Base-by-base conservation (phyloP, 2,113 vertebrate species). In the Geococcyx californianus region DNA sequence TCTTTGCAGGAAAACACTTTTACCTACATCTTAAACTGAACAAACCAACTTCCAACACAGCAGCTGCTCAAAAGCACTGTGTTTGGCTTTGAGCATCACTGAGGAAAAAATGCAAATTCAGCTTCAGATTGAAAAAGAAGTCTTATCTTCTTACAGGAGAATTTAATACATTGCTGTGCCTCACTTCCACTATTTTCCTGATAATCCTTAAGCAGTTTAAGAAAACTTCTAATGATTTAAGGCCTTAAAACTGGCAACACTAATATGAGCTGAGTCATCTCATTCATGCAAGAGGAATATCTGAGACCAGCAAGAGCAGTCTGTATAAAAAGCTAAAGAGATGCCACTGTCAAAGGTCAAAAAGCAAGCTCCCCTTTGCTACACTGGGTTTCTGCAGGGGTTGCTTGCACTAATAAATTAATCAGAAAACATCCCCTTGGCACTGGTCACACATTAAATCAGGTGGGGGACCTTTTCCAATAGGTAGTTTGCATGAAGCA, bases 21-120 rank as follows among this genome's bases (percentile, higher is more conserved):
- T 96, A 95, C 97, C 96, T 97, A 94, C 73, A 93, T 94, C 87
- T 56, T 91, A 84, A 94, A 93, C 40, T 28, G 84, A 96, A 93
- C 44, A 74, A 95, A 78, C 9, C 28, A 33, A 62, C 84, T 94
- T 96, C 87, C 78, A 94, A 93, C 91, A 56, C 7, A 70, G 59
- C 54, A 68, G 86, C 68, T 51, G 20, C 66, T 76, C 12, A 3
- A 85, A 90, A 62, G 9, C 28, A 42, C 6, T 14, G 12, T 23
- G 42, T 40, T 70, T 14, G 0, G 7, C 55, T 85, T 72, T 1
- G 3, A 68, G 38, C 42, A 82, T n/a, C 29, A 24, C 74, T 26
- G 40, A 75, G 36, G 24, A 69, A 44, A 92, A 89, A 76, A 67
- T 7, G 40, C 7, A 42, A 62, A 51, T 59, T 69, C 23, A 64